Evolutionary conservation across 2,797 vertebrate species (phyloP), one percentile per base, ranked within the genome.

Genomic region (Pipistrellus pipistrellus): DNA sequence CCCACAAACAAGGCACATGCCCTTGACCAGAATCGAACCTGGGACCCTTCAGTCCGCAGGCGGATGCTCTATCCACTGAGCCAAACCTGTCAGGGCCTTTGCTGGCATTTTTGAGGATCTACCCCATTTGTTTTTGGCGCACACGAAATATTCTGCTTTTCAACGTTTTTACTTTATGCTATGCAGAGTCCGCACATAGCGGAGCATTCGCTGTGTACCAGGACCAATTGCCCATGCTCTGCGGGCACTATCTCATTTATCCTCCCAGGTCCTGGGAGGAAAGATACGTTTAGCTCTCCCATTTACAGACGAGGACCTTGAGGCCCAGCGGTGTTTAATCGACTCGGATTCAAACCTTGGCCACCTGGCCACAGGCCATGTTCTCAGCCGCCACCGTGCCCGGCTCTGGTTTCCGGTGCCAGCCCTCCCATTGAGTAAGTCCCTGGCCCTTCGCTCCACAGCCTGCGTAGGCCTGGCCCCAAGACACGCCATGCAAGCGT

Each of bases 61-160:
- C 48, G 5, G 48, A 48, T 8, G 14, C 48, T 48, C 48, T 48
- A 48, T 48, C 48, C 48, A 48, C 48, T 48, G 48, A 48, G 48
- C 48, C 48, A 48, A 48, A 48, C 48, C 1, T 48, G 13, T 48
- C 15, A 48, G 48, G 48, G 48, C 7, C 0, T 3, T 83, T 18
- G 38, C 0, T 48, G 73, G 72, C n/a, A 77, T 48, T 90, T 59
- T n/a, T n/a, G 4, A 90, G 10, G 21, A 38, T 59, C 64, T 72
- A 2, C 66, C 75, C 30, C 23, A 15, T 73, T 38, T 62, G 21
- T 62, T 83, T 68, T 59, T 15, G 17, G 59, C 68, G 4, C 38
- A 64, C 62, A 62, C 5, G 20, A 64, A 82, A 77, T 38, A 38
- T 62, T 66, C 38, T 93, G 20, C 4, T 75, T 85, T 91, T 51